Conservation (phyloP, 2,797 vertebrate species). For the Esox masquinongy region DNA sequence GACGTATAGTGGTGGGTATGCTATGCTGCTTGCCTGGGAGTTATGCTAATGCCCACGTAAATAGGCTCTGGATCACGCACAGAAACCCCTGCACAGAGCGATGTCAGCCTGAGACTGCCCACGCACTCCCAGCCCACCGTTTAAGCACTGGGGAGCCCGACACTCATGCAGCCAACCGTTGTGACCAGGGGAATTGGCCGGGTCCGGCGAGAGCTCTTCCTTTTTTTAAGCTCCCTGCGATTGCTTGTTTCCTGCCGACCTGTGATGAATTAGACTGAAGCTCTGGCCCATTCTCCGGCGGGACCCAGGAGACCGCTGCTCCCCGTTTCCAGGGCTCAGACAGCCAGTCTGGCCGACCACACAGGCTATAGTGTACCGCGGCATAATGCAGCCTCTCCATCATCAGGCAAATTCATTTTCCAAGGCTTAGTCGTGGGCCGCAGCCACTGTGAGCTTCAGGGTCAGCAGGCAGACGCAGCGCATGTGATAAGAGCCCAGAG, state of each 20-base stretch:
- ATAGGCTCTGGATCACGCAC: slow-evolving; percentile 52
- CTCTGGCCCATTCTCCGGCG: slow-evolving; percentile 69
- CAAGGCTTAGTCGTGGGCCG: slow-evolving; percentile 57
- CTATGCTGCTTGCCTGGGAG: slow-evolving; percentile 27
- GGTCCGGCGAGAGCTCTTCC: slow-evolving; percentile 61
- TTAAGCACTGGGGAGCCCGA: slow-evolving; percentile 57
- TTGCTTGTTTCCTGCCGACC: slow-evolving; percentile 70
- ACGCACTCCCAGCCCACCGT: slow-evolving; percentile 40
- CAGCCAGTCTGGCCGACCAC: slow-evolving; percentile 73
- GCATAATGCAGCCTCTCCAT: slow-evolving; percentile 77
- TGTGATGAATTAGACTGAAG: slow-evolving; percentile 76
- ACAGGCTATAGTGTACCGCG: slow-evolving; percentile 68
- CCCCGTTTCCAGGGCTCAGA: slow-evolving; percentile 66
- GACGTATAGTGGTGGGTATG: slow-evolving; percentile 26
- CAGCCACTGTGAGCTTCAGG: slow-evolving; percentile 34
- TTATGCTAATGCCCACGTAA: slow-evolving; percentile 58
- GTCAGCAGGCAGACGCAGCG: slow-evolving; percentile 49
- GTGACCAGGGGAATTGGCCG: slow-evolving; percentile 61
- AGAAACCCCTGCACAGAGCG: slow-evolving; percentile 28
- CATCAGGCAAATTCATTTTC: slow-evolving; percentile 78
- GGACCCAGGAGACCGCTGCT: slow-evolving; percentile 71
- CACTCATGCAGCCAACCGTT: slow-evolving; percentile 49
- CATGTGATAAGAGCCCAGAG: slow-evolving; percentile 28
- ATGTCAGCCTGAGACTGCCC: not conserved
- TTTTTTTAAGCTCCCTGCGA: slow-evolving; percentile 57